phyloP scores from a whole-genome alignment of 2,113 vertebrate genomes.

The Piprites chloris region DNA sequence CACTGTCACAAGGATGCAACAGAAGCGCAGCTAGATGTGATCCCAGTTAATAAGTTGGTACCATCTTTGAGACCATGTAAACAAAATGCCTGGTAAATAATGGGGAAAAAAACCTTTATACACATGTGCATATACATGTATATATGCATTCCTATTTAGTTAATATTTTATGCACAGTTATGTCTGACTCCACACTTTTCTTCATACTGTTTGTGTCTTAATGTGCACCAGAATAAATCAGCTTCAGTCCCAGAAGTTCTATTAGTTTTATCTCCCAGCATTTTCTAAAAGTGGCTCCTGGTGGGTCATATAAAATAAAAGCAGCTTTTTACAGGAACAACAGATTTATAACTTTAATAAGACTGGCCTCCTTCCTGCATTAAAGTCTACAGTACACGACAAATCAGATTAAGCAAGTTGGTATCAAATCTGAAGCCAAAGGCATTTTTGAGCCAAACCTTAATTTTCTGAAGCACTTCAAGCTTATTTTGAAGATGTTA shows the following conservation, averaged over 20 bases:
- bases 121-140: background rate
- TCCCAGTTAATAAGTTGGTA: background rate
- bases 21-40: background rate
- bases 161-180: background rate
- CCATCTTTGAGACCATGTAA: background rate
- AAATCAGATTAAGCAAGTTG: constrained; percentile 41
- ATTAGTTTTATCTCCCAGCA: background rate
- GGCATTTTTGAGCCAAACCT: background rate
- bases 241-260: background rate
- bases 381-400: constrained; percentile 7
- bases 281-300: constrained; percentile 31
- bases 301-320: constrained; percentile 29
- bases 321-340: constrained; percentile 30
- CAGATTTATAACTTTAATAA: constrained; percentile 58
- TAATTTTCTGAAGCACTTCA: constrained; percentile 20
- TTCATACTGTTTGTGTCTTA: background rate
- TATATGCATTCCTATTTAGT: background rate
- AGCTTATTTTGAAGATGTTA: constrained; percentile 19
- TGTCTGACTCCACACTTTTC: background rate
- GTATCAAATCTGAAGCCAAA: constrained; percentile 27
- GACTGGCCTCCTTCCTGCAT: background rate
- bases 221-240: background rate
- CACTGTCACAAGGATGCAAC: background rate
- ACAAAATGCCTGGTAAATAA: background rate
- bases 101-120: background rate